These are phyloP conservation scores for Elmis aenea DNA, from an alignment of 2,888 invertebrate genomes.

Conservation along the genomic window DNA sequence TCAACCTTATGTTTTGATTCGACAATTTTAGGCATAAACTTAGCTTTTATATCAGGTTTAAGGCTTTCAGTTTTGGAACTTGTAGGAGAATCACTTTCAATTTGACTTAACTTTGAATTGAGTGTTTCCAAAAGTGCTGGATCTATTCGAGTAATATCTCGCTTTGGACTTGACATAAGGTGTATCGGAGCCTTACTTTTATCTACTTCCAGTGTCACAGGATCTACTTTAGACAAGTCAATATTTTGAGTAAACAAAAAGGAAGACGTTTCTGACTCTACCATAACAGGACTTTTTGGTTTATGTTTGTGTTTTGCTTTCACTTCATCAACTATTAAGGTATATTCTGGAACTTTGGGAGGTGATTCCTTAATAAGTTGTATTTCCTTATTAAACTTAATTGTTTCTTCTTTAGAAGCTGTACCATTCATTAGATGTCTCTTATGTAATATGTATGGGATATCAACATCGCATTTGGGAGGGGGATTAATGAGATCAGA, in stretches of 20 bases:
- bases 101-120: constrained; percentile 68
- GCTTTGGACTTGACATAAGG: constrained; percentile 63
- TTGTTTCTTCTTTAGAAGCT: constrained; percentile 49
- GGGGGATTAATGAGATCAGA: constrained; percentile 46
- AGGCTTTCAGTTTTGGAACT: constrained; percentile 69
- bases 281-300: constrained; percentile 31
- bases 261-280: constrained; percentile 54
- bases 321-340: constrained; percentile 29
- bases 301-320: constrained; percentile 31
- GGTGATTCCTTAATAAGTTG: constrained; percentile 10
- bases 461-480: constrained; percentile 63
- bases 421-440: constrained; percentile 83
- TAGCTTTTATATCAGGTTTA: constrained; percentile 36
- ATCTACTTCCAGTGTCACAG: constrained; percentile 65
- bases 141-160: constrained; percentile 68
- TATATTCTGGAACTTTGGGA: constrained; percentile 6
- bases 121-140: constrained; percentile 61
- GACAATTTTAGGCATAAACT: constrained; percentile 28
- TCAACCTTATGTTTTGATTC: constrained; percentile 26
- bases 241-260: constrained; percentile 72
- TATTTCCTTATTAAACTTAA: constrained; percentile 12
- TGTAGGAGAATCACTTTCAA: constrained; percentile 71
- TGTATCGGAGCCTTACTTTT: constrained; percentile 57
- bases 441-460: constrained; percentile 80
- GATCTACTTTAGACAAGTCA: constrained; percentile 68